Conservation (phyloP, 2,888 invertebrate genomes). For the Eilema griseolum region DNA sequence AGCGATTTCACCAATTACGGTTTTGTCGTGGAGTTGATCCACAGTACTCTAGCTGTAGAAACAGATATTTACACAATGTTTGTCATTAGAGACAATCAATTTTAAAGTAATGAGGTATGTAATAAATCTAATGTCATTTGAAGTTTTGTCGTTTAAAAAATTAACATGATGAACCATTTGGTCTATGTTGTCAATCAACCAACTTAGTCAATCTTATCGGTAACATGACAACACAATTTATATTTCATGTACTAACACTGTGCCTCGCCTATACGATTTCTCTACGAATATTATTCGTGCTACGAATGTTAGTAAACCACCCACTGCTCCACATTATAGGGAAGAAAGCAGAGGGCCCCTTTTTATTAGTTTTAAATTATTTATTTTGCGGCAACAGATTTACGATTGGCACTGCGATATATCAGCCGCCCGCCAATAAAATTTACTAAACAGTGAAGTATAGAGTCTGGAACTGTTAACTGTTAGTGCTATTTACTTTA, state of each 20-base stretch:
- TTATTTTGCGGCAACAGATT: slow-evolving; percentile 84
- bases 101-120: too few relatives aligned
- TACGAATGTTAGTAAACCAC: slow-evolving; percentile 42
- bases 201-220: not conserved
- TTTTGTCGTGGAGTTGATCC: too few relatives aligned
- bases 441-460: slow-evolving; percentile 60
- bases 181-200: too few relatives aligned
- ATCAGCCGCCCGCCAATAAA: slow-evolving; percentile 84
- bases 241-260: slow-evolving; percentile 27
- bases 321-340: slow-evolving; percentile 49
- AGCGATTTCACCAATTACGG: too few relatives aligned
- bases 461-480: slow-evolving; percentile 37
- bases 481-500: slow-evolving; percentile 15
- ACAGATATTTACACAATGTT: too few relatives aligned
- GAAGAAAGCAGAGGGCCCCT: slow-evolving; percentile 50
- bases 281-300: slow-evolving; percentile 41
- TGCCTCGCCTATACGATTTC: slow-evolving; percentile 34
- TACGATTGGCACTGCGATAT: slow-evolving; percentile 83
- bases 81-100: too few relatives aligned
- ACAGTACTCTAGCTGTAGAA: too few relatives aligned
- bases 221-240: slow-evolving; percentile 27
- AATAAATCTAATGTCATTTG: not conserved
- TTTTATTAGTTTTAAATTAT: slow-evolving; percentile 86
- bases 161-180: too few relatives aligned
- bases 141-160: not conserved